Evolutionary conservation across 2,888 invertebrate species (phyloP), one percentile per base, ranked within the genome.

Genomic region (Patella ulyssiponensis): DNA sequence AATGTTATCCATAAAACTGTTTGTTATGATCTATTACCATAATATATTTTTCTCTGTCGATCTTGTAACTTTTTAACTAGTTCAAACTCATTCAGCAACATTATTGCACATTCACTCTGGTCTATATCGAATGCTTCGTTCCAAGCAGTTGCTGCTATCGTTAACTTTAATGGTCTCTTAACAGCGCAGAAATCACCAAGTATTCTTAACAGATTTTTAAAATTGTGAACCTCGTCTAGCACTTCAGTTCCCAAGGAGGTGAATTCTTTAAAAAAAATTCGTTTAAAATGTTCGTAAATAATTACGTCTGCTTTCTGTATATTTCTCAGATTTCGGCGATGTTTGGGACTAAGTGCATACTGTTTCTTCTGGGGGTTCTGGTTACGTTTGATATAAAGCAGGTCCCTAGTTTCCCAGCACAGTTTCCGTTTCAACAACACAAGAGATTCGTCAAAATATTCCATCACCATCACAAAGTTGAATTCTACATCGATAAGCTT

Each of bases 381-480:
- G 4, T 64, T 64, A 20, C 23, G 20, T 64, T 53, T 75, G 17
- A 79, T 9, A 15, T 64, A 64, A 20, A 64, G 20, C 11, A 64
- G 14, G 23, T 64, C 64, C 23, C 23, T 64, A 9, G 64, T 64
- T 9, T 64, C 23, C 64, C 64, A 64, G 23, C 64, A 64, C 23
- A 64, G 23, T 64, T 64, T 64, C 11, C 64, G 11, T 64, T 64
- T 64, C 2, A 64, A 23, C 7, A 64, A 23, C 3, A 64, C 64
- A 23, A 64, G 23, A 20, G 64, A 64, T 64, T 64, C 64, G 4
- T 64, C 64, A 64, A 64, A 64, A 9, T 64, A 15, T 64, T 64
- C 64, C 64, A 64, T 64, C 64, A 64, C 64, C 64, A 64, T 64
- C 20, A 64, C 64, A 23, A 64, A 64, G 23, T 64, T 14, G 23